phyloP scores from a whole-genome alignment of 2,888 invertebrate genomes.

The Tipula confusa region DNA sequence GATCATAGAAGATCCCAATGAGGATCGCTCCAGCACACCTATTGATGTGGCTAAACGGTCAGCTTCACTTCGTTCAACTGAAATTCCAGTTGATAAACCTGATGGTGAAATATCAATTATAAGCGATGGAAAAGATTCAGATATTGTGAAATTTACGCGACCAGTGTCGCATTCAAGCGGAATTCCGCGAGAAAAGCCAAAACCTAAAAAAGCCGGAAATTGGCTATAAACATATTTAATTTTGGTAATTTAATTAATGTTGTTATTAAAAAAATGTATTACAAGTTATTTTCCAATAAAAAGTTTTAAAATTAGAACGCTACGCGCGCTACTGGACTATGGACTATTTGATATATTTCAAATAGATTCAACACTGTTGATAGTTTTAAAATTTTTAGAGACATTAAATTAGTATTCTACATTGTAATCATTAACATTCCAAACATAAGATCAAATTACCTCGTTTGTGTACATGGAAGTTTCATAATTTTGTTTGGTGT shows the following conservation, averaged over 20 bases:
- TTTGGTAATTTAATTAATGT: not conserved
- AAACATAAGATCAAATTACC: not conserved
- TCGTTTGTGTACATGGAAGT: not conserved
- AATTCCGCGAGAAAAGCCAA: not conserved
- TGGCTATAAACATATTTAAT: not conserved
- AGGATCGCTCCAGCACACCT: conserved; percentile 46
- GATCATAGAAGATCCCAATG: conserved; percentile 56
- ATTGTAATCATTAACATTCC: not conserved
- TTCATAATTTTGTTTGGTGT: not conserved
- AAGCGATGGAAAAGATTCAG: conserved; percentile 10
- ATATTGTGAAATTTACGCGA: not conserved
- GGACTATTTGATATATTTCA: too few species aligned
- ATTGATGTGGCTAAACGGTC: not conserved
- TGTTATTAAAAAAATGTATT: not conserved
- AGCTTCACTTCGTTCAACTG: not conserved
- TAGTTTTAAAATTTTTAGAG: too few species aligned
- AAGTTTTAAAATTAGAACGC: not conserved
- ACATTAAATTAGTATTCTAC: too few species aligned
- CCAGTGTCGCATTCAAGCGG: not conserved
- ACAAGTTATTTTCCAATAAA: not conserved
- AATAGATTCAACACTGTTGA: too few species aligned
- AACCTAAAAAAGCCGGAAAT: conserved; percentile 25
- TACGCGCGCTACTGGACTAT: too few species aligned
- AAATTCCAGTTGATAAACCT: not conserved
- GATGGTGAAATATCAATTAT: not conserved